Base-by-base conservation (phyloP, 1,140 invertebrate genomes). In the Solenopsis fugax region DNA sequence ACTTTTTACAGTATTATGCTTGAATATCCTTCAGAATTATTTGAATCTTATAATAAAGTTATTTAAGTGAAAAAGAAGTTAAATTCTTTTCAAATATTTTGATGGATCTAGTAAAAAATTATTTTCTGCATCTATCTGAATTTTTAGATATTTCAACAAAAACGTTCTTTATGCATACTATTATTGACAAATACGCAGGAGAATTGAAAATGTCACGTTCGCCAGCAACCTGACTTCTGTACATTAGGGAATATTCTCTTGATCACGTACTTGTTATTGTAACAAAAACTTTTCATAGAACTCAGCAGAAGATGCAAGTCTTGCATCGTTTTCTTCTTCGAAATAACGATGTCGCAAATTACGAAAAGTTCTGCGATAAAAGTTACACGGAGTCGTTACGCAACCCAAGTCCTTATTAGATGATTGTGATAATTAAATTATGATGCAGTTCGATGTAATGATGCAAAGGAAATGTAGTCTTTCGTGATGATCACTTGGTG, bases 191-290 rank as follows among this genome's bases (percentile, higher is more conserved):
- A 52, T 65, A 13, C 21, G 52, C 5, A n/a, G 6, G 24, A 37
- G 54, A 80, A 58, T 86, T 60, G 77, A 72, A 86, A 89, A 85
- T 89, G 56, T 67, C 69, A 60, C 84, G 67, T 86, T 54, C 54
- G 41, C 50, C 18, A 75, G 48, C 54, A 21, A 29, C 5, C 50
- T 48, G 80, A 60, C n/a, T 52, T 84, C 29, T 12, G 18, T 45
- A 60, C 67, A 21, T 50, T 50, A 50, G 18, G 4, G 16, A 56
- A 48, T n/a, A 10, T 21, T 60, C 71, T 37, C 64, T 34, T 69
- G 88, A 90, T 90, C 88, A 90, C 88, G 88, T 90, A 60, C 71
- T 60, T n/a, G 85, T 87, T 89, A 90, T 87, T 82, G 81, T 76
- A 72, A 75, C 29, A 87, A 82, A 78, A 89, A 89, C 85, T 75